Conservation (phyloP, 2,797 vertebrate genomes). For the Neosilurus hyrtlii region DNA sequence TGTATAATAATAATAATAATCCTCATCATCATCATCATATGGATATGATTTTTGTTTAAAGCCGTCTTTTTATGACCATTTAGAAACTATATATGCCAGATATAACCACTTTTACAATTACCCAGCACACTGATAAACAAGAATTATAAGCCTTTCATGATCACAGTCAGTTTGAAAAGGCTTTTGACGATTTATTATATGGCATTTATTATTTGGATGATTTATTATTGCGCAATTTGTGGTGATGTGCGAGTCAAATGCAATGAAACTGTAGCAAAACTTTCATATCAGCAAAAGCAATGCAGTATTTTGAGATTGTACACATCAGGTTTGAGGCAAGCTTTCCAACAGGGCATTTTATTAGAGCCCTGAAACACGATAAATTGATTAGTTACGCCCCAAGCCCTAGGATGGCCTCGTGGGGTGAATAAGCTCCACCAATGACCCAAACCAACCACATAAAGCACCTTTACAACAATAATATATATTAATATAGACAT, state of each 20-base stretch:
- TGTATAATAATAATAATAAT: neutral
- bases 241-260: neutral
- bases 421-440: too few species aligned
- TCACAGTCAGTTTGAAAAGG: neutral
- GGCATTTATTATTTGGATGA: neutral
- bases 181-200: conserved; percentile 13
- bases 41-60: conserved; percentile 25
- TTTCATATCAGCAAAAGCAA: neutral
- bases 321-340: neutral
- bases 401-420: too few species aligned
- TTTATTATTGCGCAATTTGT: conserved; percentile 5
- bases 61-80: neutral
- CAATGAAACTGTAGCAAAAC: neutral
- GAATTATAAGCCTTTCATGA: neutral
- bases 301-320: neutral
- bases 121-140: neutral
- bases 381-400: neutral
- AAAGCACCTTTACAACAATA: too few species aligned
- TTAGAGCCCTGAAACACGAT: neutral
- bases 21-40: neutral
- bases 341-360: neutral
- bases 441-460: too few species aligned
- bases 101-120: neutral
- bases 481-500: too few species aligned
- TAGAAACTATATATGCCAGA: neutral